A percentile compares a stretch with the other conserved stretches of the same genome.
Conservation (phyloP, 2,797 vertebrate genomes). For the Trachops cirrhosus region DNA sequence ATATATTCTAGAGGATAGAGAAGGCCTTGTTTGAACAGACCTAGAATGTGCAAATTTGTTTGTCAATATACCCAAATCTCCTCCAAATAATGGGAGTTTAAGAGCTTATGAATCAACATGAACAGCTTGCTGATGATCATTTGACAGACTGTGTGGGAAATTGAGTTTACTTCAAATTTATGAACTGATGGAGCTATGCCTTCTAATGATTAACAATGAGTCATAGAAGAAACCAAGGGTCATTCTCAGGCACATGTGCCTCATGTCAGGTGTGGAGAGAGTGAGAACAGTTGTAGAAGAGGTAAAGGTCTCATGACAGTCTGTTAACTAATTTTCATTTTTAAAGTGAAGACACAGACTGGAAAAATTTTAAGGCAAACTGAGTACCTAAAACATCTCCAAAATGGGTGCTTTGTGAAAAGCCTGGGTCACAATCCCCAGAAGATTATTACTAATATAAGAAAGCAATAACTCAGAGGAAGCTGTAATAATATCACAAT, state of each 20-base stretch:
- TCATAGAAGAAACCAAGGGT: slow-evolving; percentile 77
- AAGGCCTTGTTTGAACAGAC: slow-evolving; percentile 38
- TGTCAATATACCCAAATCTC: slow-evolving; percentile 68
- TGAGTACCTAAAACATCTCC: slow-evolving; percentile 61
- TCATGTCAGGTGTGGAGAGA: slow-evolving; percentile 81
- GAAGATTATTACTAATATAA: slow-evolving; percentile 67
- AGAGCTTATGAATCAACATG: slow-evolving; percentile 75
- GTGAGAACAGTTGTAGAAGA: slow-evolving; percentile 84
- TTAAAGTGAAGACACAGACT: slow-evolving; percentile 79
- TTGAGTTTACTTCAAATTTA: slow-evolving; percentile 82
- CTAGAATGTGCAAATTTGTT: slow-evolving; percentile 69
- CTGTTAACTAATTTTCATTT: slow-evolving; percentile 81
- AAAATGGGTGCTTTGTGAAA: slow-evolving; percentile 79
- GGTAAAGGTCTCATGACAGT: slow-evolving; percentile 75
- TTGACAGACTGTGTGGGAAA: slow-evolving; percentile 81
- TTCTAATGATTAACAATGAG: slow-evolving; percentile 83
- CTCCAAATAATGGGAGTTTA: slow-evolving; percentile 45
- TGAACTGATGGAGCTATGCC: slow-evolving; percentile 82
- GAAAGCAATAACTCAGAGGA: slow-evolving; percentile 78
- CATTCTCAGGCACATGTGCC: slow-evolving; percentile 69
- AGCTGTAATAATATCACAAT: slow-evolving; percentile 78
- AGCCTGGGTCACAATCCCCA: slow-evolving; percentile 48
- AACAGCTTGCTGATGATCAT: slow-evolving; percentile 78
- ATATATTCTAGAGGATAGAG: not conserved
- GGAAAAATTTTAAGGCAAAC: slow-evolving; percentile 73